A percentile compares a stretch with the other conserved stretches of the same genome.
These are phyloP conservation scores for Etheostoma nigrum DNA, from an alignment of 2,797 vertebrate genomes.

Conservation along the genomic window DNA sequence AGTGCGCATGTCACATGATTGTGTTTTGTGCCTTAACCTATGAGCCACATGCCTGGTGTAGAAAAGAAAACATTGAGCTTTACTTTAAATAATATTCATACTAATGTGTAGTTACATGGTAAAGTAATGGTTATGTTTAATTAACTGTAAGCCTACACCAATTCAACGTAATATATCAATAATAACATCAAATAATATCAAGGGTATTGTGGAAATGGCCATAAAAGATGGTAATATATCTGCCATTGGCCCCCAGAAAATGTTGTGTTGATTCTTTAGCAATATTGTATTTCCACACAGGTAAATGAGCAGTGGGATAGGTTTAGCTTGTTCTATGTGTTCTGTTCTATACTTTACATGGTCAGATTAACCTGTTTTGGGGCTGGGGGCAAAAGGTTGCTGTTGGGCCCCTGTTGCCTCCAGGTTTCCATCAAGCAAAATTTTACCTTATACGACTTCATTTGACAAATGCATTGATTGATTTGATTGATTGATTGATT, in stretches of 20 bases:
- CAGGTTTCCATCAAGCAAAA: neutral
- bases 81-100: too few relatives aligned
- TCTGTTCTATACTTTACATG: neutral
- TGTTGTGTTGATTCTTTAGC: neutral
- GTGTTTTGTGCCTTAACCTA: neutral
- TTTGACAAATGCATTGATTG: too few relatives aligned
- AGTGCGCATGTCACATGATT: conserved; percentile 84
- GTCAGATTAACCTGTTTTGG: neutral
- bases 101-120: neutral
- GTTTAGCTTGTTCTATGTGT: neutral
- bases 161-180: neutral
- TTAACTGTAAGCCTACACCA: too few relatives aligned
- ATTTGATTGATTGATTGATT: too few relatives aligned
- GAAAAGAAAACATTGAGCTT: too few relatives aligned
- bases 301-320: neutral
- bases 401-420: neutral
- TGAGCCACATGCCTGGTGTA: neutral
- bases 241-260: neutral
- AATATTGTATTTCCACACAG: neutral
- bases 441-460: too few relatives aligned
- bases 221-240: neutral
- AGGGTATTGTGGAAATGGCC: neutral
- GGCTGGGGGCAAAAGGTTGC: neutral
- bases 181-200: neutral
- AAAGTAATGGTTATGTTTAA: neutral